These are phyloP conservation scores for Ectemnius lituratus DNA, from an alignment of 2,888 invertebrate species.

Conservation along the genomic window DNA sequence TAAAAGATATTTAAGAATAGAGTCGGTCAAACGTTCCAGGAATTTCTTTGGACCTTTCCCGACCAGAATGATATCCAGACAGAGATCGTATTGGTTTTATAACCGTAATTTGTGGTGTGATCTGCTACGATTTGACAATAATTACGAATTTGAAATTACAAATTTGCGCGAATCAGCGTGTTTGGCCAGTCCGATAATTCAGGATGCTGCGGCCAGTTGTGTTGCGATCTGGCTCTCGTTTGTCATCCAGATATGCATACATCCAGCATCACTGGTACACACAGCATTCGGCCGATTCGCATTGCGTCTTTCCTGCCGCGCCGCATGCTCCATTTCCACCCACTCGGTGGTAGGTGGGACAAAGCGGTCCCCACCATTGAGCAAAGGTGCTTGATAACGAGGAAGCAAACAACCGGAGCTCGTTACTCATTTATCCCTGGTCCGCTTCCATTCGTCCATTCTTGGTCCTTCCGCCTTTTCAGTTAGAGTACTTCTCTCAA, in stretches of 20 bases:
- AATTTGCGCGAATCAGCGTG: constrained; percentile 65
- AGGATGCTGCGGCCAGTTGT: constrained; percentile 51
- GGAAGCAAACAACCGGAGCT: neutral
- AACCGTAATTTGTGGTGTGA: constrained; percentile 38
- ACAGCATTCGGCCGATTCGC: too few relatives aligned
- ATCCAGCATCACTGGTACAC: neutral
- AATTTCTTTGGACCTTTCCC: too few relatives aligned
- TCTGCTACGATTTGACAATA: constrained; percentile 64
- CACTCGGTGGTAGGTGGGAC: too few relatives aligned
- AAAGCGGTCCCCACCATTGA: too few relatives aligned
- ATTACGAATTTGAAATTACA: constrained; percentile 66
- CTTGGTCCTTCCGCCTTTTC: neutral
- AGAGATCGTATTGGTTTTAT: constrained; percentile 17
- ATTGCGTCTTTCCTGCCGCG: too few relatives aligned
- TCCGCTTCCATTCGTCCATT: neutral
- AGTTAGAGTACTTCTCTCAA: too few relatives aligned
- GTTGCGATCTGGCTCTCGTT: constrained; percentile 15
- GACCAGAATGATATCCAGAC: too few relatives aligned
- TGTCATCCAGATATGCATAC: constrained; percentile 23
- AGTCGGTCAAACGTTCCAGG: too few relatives aligned
- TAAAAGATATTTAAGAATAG: too few relatives aligned
- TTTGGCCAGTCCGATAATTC: constrained; percentile 65
- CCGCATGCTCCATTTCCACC: too few relatives aligned
- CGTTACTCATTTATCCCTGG: constrained; percentile 2
- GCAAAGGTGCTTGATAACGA: too few relatives aligned